Percentiles rank a stretch among this genome's conserved stretches.
phyloP scores from a whole-genome alignment of 2,888 invertebrate genomes.

The Aproaerema taeniolella region DNA sequence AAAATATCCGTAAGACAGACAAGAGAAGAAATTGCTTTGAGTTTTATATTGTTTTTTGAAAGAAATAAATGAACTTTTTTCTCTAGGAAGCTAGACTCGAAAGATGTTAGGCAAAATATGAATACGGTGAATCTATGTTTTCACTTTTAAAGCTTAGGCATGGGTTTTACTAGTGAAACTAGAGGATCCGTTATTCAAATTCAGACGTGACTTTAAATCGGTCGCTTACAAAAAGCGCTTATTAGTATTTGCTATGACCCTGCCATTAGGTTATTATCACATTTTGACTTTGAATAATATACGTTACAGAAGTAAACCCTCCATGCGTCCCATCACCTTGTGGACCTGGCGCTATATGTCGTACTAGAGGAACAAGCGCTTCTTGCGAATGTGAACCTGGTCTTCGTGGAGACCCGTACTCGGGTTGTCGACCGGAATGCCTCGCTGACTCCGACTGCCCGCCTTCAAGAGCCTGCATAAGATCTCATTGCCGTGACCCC shows the following conservation, averaged over 20 bases:
- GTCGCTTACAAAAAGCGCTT: slow-evolving; percentile 41
- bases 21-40: slow-evolving; percentile 53
- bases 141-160: slow-evolving; percentile 75
- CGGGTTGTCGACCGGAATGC: slow-evolving; percentile 89
- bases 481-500: slow-evolving; percentile 90
- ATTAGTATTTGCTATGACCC: too few species aligned
- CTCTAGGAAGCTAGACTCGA: slow-evolving; percentile 3
- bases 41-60: slow-evolving; percentile 13
- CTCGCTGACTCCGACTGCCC: slow-evolving; percentile 93
- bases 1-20: slow-evolving; percentile 65
- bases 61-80: neutral
- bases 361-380: slow-evolving; percentile 82
- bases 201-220: slow-evolving; percentile 25
- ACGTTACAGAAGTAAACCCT: slow-evolving; percentile 54
- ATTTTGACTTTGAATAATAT: neutral
- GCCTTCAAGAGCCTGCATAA: slow-evolving; percentile 87
- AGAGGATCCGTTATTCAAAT: slow-evolving; percentile 34
- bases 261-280: too few species aligned
- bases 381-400: slow-evolving; percentile 85
- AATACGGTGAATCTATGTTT: slow-evolving; percentile 43
- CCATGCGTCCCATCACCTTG: slow-evolving; percentile 93
- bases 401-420: slow-evolving; percentile 86
- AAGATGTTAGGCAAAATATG: slow-evolving; percentile 20
- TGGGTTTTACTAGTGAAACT: slow-evolving; percentile 72
- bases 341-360: slow-evolving; percentile 88